Percentiles rank a stretch among this genome's conserved stretches.
Conservation (phyloP, 1,140 invertebrate genomes). For the Ooceraea biroi region DNA sequence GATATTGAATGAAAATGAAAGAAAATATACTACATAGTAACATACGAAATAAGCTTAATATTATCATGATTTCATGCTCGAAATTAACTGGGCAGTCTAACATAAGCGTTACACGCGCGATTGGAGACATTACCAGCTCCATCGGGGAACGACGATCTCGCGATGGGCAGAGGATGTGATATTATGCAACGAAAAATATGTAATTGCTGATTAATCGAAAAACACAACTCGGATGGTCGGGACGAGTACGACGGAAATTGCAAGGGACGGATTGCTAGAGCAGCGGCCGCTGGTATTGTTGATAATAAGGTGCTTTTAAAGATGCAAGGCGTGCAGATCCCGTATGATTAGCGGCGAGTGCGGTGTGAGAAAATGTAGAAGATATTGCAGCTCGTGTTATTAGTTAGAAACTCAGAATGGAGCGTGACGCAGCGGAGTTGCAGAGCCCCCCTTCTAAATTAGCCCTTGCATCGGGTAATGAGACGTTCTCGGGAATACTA, state of each 20-base stretch:
- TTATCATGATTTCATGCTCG: no score
- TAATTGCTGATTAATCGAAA: slow-evolving; percentile 2
- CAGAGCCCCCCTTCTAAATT: slow-evolving; percentile 46
- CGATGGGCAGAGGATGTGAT: no score
- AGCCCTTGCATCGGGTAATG: slow-evolving; percentile 32
- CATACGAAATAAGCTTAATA: no score
- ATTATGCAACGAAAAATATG: background rate
- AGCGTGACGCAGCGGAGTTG: slow-evolving; percentile 41
- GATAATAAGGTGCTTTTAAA: slow-evolving; percentile 58
- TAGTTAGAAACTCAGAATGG: slow-evolving; percentile 48
- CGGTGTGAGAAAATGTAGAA: slow-evolving; percentile 57
- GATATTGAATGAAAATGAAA: no score
- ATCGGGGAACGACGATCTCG: background rate
- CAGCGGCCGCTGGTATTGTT: background rate
- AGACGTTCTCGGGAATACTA: slow-evolving; percentile 42
- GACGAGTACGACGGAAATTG: slow-evolving; percentile 51
- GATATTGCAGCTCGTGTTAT: slow-evolving; percentile 46
- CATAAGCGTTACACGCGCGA: no score
- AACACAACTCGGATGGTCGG: slow-evolving; percentile 22
- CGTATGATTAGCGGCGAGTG: slow-evolving; percentile 50
- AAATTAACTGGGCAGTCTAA: no score
- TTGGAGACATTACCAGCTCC: no score
- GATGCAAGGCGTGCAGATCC: slow-evolving; percentile 9
- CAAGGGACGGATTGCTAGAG: slow-evolving; percentile 12
- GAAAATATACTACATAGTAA: no score